Conservation (phyloP, 1,140 invertebrate species). For the Drosophila punjabiensis region DNA sequence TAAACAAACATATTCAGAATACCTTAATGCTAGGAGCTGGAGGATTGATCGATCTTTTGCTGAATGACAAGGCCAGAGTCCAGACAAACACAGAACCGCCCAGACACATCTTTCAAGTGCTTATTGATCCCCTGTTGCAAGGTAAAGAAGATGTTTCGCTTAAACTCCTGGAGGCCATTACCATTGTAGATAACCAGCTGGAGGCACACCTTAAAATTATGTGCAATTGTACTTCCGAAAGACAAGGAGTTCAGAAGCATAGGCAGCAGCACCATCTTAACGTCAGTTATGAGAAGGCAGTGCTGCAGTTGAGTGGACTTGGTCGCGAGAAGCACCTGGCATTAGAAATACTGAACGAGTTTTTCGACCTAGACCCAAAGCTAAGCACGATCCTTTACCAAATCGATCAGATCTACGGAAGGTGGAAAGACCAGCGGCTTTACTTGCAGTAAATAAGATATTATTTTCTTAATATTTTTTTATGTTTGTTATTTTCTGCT, state of each 20-base stretch:
- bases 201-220: neutral
- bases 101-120: neutral
- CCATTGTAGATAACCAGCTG: neutral
- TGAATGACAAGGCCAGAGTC: neutral
- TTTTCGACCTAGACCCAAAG: neutral
- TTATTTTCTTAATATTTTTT: too few relatives aligned
- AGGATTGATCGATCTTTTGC: neutral
- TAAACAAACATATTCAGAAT: neutral
- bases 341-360: neutral
- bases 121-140: neutral
- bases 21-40: neutral
- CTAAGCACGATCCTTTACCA: neutral
- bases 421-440: neutral
- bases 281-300: neutral
- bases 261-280: neutral
- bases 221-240: neutral
- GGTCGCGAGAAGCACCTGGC: too few relatives aligned
- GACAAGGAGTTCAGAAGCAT: neutral
- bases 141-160: neutral
- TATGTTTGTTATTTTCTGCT: neutral
- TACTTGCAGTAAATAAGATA: neutral
- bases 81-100: neutral
- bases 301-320: neutral
- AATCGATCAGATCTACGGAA: conserved; percentile 7
- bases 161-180: neutral